Base-by-base conservation (phyloP, 2,113 vertebrate species). In the Fregetta grallaria region DNA sequence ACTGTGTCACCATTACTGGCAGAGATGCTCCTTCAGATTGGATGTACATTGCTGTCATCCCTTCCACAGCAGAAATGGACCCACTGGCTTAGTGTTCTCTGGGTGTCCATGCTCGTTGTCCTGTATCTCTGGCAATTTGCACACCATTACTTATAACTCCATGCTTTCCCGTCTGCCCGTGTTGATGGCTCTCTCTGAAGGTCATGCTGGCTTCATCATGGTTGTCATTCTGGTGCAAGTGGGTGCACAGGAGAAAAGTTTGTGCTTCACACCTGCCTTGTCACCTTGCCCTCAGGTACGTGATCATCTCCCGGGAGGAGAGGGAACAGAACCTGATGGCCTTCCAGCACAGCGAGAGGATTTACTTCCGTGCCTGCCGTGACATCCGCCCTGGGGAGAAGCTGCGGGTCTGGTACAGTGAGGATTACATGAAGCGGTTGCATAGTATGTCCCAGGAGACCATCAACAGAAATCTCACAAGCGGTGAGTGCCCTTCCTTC, bases 381-480 rank as follows among this genome's bases (percentile, higher is more conserved):
- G 97, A 98, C 82, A 98, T 99, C 94, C 92, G 19, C 62, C 98
- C 98, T 0, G 98, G 99, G 61, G 99, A 99, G 96, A 98, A 97
- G 96, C 98, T 99, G 81, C 96, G 99, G 58, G 99, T 99, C 67
- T 99, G 99, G 99, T 99, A 99, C 98, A 99, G 99, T 11, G 97
- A 98, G 59, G 98, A 99, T 88, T 99, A 99, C 95, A 98, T 99
- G 98, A 98, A 98, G 52, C 97, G 98, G 5, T 98, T 99, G 63
- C 99, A 99, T 42, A 98, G 98, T 45, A 98, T 99, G 96, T 99
- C 99, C 81, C 99, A 98, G 97, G 98, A 99, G 91, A 98, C 98
- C 96, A 99, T 99, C 91, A 96, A 98, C 96, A 98, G 97, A 67
- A 99, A 98, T 86, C 98, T 99, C 97, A 97, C 98, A 84, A 90